Conservation (phyloP, 1,140 invertebrate species). For the Brachionus koreanus region DNA sequence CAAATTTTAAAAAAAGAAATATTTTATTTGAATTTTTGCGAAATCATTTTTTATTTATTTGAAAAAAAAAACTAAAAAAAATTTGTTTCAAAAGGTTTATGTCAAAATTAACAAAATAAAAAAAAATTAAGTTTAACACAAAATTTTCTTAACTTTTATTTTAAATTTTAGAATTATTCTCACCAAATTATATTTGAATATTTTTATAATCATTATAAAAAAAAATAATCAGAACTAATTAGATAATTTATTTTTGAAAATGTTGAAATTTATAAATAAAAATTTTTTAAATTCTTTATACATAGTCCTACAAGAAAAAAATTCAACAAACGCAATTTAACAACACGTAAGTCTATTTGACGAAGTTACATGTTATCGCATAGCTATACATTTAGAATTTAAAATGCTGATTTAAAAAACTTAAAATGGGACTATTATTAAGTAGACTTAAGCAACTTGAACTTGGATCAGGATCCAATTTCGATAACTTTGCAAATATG, state of each 20-base stretch:
- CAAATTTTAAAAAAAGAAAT: too few relatives aligned
- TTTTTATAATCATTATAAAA: neutral
- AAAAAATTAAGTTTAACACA: neutral
- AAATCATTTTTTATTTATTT: too few relatives aligned
- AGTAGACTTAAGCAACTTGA: slow-evolving; percentile 25
- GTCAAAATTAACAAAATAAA: too few relatives aligned
- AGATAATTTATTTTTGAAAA: slow-evolving; percentile 10
- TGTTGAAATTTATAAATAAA: neutral
- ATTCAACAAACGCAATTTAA: slow-evolving; percentile 18
- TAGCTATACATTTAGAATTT: neutral
- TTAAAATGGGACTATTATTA: slow-evolving; percentile 31
- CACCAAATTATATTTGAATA: neutral
- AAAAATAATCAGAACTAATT: neutral
- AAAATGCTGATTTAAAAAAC: neutral
- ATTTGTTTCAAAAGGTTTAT: too few relatives aligned
- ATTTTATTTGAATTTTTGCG: too few relatives aligned
- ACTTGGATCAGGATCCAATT: neutral
- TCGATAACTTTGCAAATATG: neutral
- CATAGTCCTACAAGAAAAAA: neutral
- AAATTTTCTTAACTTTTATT: neutral
- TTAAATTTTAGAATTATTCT: neutral
- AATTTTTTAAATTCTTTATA: neutral
- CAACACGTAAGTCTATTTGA: slow-evolving; percentile 14
- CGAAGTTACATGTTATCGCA: neutral
- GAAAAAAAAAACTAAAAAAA: neutral